Conservation (phyloP, 2,113 vertebrate genomes). For the rabbit (Oryctolagus cuniculus) region mOryCun1.1 NC_091435.1:55629501-55630000, state of each 20-base stretch:
- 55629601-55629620: slow-evolving; percentile 37
- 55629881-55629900: background rate
- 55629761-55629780: background rate
- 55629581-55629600: background rate
- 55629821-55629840: background rate
- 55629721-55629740: background rate
- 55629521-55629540: background rate
- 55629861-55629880: background rate
- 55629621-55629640: background rate
- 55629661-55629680: slow-evolving; percentile 23
- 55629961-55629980: background rate
- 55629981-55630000: background rate
- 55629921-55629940: background rate
- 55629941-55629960: background rate
- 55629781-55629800: background rate
- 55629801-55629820: background rate
- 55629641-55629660: background rate
- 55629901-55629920: background rate
- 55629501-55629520: background rate
- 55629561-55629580: background rate
- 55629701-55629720: background rate
- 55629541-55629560: background rate
- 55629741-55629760: too few relatives aligned
- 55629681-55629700: background rate
- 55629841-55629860: background rate